A percentile compares a stretch with the other conserved stretches of the same genome.
These are phyloP conservation scores for Ormyrus pomaceus DNA, from an alignment of 2,888 invertebrate genomes.

Conservation along the genomic window DNA sequence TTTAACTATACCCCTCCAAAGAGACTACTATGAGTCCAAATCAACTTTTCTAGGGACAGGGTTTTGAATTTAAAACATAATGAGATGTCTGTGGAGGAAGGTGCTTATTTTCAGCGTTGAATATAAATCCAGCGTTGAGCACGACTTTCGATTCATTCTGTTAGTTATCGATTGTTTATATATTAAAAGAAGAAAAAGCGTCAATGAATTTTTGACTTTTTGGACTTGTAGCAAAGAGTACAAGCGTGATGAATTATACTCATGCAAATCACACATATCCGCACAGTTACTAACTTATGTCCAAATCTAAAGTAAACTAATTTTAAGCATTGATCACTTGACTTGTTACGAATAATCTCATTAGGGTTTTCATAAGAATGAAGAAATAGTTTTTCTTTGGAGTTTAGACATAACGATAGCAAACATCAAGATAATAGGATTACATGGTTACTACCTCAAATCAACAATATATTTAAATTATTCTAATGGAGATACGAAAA, in stretches of 20 bases:
- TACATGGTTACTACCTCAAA: constrained; percentile 73
- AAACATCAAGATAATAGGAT: constrained; percentile 72
- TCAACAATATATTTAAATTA: constrained; percentile 63
- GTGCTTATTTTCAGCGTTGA: constrained; percentile 50
- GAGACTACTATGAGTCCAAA: constrained; percentile 68
- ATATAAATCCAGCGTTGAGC: constrained; percentile 43
- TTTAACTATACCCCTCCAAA: constrained; percentile 70
- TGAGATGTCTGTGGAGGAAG: constrained; percentile 45
- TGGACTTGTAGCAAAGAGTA: constrained; percentile 70
- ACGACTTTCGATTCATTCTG: constrained; percentile 44
- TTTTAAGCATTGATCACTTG: constrained; percentile 53
- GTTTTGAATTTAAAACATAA: constrained; percentile 61
- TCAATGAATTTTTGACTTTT: constrained; percentile 62
- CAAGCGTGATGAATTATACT: constrained; percentile 64
- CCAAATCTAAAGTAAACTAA: constrained; percentile 59
- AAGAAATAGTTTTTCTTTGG: constrained; percentile 52
- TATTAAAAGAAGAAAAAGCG: constrained; percentile 42
- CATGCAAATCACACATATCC: constrained; percentile 70
- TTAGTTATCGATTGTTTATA: constrained; percentile 57
- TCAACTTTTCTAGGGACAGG: constrained; percentile 66
- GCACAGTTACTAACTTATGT: constrained; percentile 57
- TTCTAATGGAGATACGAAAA: constrained; percentile 61
- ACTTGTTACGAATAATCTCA: constrained; percentile 32
- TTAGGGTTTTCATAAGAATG: constrained; percentile 20
- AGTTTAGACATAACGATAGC: constrained; percentile 66